Percentiles rank a stretch among this genome's conserved stretches.
Evolutionary conservation across 2,888 invertebrate species (phyloP).

Genomic region (Macrosiphum euphorbiae): DNA sequence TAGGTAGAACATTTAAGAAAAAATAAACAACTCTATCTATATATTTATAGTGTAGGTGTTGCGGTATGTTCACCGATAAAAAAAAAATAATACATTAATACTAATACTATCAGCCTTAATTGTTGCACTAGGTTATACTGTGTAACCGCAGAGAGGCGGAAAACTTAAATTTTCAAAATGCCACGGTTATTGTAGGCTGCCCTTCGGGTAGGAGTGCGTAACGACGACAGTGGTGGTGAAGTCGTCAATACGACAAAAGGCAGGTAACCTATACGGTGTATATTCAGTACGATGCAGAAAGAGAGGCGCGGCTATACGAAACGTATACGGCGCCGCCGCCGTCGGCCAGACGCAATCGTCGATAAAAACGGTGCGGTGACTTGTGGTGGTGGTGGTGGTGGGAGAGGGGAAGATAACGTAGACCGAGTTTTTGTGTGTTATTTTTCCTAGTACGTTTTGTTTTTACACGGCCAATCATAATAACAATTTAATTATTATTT

Average conservation of each 20-base stretch:
- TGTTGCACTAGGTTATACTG: background rate
- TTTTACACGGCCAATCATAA: background rate
- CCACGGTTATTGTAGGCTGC: background rate
- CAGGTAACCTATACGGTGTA: background rate
- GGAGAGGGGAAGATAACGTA: too few relatives aligned
- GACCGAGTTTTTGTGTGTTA: background rate
- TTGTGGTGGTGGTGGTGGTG: background rate
- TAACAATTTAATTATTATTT: background rate
- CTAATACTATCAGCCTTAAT: background rate
- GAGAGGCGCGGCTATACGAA: background rate
- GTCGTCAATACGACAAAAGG: background rate
- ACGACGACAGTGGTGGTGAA: background rate
- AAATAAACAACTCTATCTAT: too few relatives aligned
- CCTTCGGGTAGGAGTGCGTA: background rate
- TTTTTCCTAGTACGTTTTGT: background rate
- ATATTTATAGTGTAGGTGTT: background rate
- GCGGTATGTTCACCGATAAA: background rate
- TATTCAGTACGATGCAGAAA: background rate
- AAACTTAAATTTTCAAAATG: background rate
- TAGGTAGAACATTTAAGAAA: too few relatives aligned
- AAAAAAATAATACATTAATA: background rate
- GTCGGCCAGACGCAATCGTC: background rate
- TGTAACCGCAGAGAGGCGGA: background rate
- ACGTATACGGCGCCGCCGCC: background rate
- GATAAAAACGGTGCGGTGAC: background rate